These are phyloP conservation scores for Beris chalybata DNA, from an alignment of 2,888 invertebrate species.

Conservation along the genomic window DNA sequence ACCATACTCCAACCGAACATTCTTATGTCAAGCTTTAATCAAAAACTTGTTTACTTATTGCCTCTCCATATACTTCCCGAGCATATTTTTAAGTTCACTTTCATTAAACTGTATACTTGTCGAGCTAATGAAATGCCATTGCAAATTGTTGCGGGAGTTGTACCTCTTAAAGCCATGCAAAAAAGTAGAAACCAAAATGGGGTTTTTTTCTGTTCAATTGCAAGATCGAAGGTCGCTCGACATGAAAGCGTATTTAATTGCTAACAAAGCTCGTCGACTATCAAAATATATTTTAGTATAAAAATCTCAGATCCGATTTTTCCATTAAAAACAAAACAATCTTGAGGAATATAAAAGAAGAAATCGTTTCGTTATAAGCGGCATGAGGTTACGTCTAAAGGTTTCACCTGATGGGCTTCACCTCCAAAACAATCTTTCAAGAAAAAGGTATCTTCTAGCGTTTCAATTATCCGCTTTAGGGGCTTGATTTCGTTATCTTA, in stretches of 20 bases:
- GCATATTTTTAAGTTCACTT: slow-evolving; percentile 5
- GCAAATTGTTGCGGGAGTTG: background rate
- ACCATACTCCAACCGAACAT: slow-evolving; percentile 1
- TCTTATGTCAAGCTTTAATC: slow-evolving; percentile 16
- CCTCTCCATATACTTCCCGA: background rate
- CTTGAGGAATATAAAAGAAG: too few relatives aligned
- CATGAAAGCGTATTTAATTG: slow-evolving; percentile 6
- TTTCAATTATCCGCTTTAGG: too few relatives aligned
- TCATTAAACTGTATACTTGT: background rate
- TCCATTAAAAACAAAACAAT: too few relatives aligned
- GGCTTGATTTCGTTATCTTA: too few relatives aligned
- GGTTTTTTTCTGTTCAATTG: slow-evolving; percentile 1
- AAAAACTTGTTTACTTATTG: slow-evolving; percentile 6
- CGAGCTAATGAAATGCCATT: background rate
- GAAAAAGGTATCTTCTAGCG: too few relatives aligned
- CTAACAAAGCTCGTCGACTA: too few relatives aligned
- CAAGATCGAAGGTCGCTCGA: slow-evolving; percentile 12
- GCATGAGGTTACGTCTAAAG: too few relatives aligned
- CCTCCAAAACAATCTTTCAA: too few relatives aligned
- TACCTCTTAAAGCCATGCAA: background rate
- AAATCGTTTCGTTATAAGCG: too few relatives aligned
- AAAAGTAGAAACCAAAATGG: background rate
- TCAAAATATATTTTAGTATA: too few relatives aligned
- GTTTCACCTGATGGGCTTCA: too few relatives aligned
- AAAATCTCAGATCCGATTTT: too few relatives aligned